phyloP scores from a whole-genome alignment of 35 echinoderm and acorn worm species.

The Chiridota heheva region DNA sequence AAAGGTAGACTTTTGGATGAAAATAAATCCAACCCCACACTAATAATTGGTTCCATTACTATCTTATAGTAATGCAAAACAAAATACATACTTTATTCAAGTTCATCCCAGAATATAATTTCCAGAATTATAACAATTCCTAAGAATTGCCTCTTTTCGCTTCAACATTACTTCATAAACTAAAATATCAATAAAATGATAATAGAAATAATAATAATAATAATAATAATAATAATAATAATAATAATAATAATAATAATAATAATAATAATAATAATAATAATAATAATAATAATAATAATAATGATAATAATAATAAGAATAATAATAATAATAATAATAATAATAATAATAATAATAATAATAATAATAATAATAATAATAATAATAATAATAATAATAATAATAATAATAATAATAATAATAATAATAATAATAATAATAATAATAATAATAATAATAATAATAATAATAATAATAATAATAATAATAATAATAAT shows the following conservation, averaged over 20 bases:
- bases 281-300: background rate
- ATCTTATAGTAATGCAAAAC: too few species aligned
- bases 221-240: background rate
- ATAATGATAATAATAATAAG: too few species aligned
- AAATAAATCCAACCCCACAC: too few species aligned
- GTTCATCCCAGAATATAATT: too few species aligned
- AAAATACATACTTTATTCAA: too few species aligned
- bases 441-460: background rate
- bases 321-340: background rate
- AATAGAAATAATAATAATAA: background rate
- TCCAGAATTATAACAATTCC: too few species aligned
- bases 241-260: constrained; percentile 21
- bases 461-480: background rate
- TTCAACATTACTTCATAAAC: background rate
- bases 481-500: background rate
- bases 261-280: constrained; percentile 25
- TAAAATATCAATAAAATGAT: background rate
- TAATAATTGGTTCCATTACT: too few species aligned
- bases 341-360: background rate
- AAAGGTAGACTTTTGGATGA: too few species aligned
- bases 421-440: background rate
- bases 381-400: background rate
- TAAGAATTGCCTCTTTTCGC: too few species aligned
- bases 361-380: background rate
- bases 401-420: background rate